A percentile compares a stretch with the other conserved stretches of the same genome.
phyloP scores from a whole-genome alignment of 2,888 invertebrate genomes.

The Fragum whitleyi region DNA sequence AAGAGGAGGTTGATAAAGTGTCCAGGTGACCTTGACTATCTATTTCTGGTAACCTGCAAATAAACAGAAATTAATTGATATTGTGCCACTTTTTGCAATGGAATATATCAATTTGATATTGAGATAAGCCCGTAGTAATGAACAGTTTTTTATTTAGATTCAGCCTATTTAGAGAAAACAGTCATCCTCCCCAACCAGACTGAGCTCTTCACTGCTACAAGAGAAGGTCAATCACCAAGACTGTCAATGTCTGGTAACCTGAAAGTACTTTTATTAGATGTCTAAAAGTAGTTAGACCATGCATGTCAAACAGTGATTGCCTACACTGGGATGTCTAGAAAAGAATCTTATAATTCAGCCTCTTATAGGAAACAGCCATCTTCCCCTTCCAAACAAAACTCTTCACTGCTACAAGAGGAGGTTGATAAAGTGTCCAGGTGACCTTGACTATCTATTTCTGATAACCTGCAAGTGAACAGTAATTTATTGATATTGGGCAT shows the following conservation, averaged over 20 bases:
- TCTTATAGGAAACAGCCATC: slow-evolving; percentile 47
- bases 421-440: slow-evolving; percentile 35
- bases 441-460: neutral
- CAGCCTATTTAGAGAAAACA: slow-evolving; percentile 40
- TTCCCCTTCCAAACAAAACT: slow-evolving; percentile 49
- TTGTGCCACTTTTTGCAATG: too few relatives aligned
- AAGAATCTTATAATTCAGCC: slow-evolving; percentile 31
- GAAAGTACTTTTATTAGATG: too few relatives aligned
- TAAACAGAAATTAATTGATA: neutral
- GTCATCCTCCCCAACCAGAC: slow-evolving; percentile 50
- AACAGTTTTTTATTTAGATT: too few relatives aligned
- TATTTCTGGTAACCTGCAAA: slow-evolving; percentile 3
- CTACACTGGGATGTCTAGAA: too few relatives aligned
- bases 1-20: slow-evolving; percentile 47
- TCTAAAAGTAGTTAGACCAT: too few relatives aligned
- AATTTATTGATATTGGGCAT: neutral
- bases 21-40: slow-evolving; percentile 13
- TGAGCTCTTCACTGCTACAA: slow-evolving; percentile 55
- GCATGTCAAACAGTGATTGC: too few relatives aligned
- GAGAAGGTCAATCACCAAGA: slow-evolving; percentile 36
- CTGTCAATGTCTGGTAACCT: neutral
- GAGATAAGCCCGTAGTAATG: too few relatives aligned
- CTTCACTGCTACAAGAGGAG: slow-evolving; percentile 56
- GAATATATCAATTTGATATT: too few relatives aligned
- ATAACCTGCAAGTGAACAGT: neutral